phyloP scores from a whole-genome alignment of 2,888 invertebrate species.

The Atethmia centrago region DNA sequence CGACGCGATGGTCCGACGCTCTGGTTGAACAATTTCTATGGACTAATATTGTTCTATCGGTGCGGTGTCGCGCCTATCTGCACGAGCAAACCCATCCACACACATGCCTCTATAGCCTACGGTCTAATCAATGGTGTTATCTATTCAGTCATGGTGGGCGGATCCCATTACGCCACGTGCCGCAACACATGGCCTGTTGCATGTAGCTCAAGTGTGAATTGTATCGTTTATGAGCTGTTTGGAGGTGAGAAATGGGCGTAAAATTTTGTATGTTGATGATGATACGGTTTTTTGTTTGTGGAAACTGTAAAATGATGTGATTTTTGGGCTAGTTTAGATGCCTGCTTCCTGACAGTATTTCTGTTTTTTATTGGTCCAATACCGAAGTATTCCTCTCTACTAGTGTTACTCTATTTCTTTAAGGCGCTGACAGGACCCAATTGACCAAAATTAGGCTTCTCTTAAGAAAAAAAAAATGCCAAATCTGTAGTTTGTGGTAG shows the following conservation, averaged over 20 bases:
- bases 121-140: constrained; percentile 53
- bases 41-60: no score
- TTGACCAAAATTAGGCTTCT: no score
- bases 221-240: constrained; percentile 15
- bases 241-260: constrained; percentile 28
- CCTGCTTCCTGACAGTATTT: no score
- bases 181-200: constrained; percentile 44
- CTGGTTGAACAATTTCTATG: no score
- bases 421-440: no score
- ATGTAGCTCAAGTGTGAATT: constrained; percentile 46
- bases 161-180: constrained; percentile 62
- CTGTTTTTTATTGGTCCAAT: no score
- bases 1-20: no score
- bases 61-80: no score
- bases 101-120: constrained; percentile 6
- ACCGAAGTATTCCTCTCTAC: no score
- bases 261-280: background rate
- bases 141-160: constrained; percentile 56
- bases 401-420: no score
- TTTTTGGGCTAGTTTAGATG: background rate
- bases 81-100: background rate
- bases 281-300: background rate
- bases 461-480: no score
- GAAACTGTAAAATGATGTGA: background rate
- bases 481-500: no score